Evolutionary conservation across 2,888 invertebrate species (phyloP), one percentile per base, ranked within the genome.

Genomic region (Crepidodera aurea): DNA sequence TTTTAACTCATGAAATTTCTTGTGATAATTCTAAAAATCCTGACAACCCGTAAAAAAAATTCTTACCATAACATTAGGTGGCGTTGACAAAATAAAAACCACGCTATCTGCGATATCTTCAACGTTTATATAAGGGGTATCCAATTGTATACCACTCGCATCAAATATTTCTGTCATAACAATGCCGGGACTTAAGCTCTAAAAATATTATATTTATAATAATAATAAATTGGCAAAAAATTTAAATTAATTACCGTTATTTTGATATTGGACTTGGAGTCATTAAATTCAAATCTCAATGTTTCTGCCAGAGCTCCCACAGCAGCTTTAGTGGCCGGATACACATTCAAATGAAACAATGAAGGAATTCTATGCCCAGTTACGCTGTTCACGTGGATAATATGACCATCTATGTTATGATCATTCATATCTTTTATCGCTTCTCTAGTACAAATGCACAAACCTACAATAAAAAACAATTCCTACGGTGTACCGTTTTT

Each of bases 301-400:
- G 64, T 62, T 53, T 72, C 72, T 0, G 73, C 69, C 16, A 70
- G 42, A 6, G 70, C 71, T 3, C 66, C 68, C 3, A 72, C 67
- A 1, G 70, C 71, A 44, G 58, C 50, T 60, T 73, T 72, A 1
- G 67, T 63, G 6, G 72, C 65, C 6, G 72, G 66, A 62, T 68
- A 71, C 12, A 67, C 46, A 51, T 71, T 73, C 16, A 69, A 37
- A 15, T 67, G 66, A 15, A 60, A 16, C 2, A 55, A 54, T 8
- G 22, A 8, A 2, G 68, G 61, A n/a, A 71, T 44, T 25, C 37
- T 48, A 42, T 75, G 73, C 2, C 75, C 74, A 4, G 61, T 46
- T 1, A 71, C 62, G 59, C 74, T 74, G 60, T 70, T 73, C 0
- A 75, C 67, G 42, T 75, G 68, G 6, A 75, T 56, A 40, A 75